Evolutionary conservation across 2,888 invertebrate species (phyloP).

Genomic region (Tribolium freemani): DNA sequence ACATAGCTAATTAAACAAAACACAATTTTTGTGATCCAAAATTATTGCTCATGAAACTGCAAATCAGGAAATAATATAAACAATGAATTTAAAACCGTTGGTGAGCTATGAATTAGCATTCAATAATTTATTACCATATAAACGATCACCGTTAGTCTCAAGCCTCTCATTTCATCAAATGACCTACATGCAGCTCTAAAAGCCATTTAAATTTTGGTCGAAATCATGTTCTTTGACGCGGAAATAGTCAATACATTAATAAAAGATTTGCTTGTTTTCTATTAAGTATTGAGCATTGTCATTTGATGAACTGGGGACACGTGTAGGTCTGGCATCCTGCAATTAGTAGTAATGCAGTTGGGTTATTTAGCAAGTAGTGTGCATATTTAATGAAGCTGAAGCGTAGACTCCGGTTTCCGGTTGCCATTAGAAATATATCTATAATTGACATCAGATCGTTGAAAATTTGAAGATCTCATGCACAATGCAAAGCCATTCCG

Average conservation of each 20-base stretch:
- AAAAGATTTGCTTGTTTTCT: no score
- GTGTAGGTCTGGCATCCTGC: background rate
- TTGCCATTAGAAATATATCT: slow-evolving; percentile 26
- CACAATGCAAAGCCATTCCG: slow-evolving; percentile 33
- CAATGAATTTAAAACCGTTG: background rate
- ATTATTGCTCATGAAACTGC: no score
- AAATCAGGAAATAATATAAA: background rate
- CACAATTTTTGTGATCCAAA: no score
- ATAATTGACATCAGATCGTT: slow-evolving; percentile 51
- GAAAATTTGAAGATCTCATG: slow-evolving; percentile 45
- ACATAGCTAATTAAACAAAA: no score
- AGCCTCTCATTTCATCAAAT: background rate
- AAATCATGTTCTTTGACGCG: no score
- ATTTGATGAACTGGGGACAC: background rate
- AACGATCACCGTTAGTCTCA: background rate
- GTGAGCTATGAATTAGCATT: background rate
- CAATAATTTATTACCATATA: background rate
- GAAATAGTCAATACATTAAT: no score
- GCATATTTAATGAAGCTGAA: slow-evolving; percentile 12
- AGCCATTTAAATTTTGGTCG: no score
- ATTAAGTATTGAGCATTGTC: background rate
- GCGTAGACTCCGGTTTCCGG: slow-evolving; percentile 1
- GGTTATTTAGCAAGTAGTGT: slow-evolving; percentile 12
- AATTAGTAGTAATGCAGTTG: slow-evolving; percentile 24
- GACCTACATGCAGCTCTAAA: background rate